These are phyloP conservation scores for Drosophila prostipennis DNA, from an alignment of 2,888 invertebrate species.

Conservation along the genomic window DNA sequence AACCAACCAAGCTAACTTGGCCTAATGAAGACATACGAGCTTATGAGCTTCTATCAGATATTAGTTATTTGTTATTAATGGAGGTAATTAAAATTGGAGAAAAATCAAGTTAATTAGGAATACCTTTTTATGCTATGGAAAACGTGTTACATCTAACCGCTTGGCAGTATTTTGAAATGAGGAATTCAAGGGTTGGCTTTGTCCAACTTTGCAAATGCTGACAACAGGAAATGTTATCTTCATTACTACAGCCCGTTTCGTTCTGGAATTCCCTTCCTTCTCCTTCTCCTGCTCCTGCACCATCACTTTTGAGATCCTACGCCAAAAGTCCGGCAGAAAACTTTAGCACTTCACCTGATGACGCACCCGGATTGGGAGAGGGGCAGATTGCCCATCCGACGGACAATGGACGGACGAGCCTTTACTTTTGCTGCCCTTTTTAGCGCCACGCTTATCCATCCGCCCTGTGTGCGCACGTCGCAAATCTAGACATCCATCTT, in stretches of 20 bases:
- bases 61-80: no score
- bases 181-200: slow-evolving; percentile 40
- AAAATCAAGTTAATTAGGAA: no score
- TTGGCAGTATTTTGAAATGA: slow-evolving; percentile 27
- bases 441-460: slow-evolving; percentile 41
- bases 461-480: slow-evolving; percentile 3
- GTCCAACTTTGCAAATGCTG: slow-evolving; percentile 65
- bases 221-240: slow-evolving; percentile 80
- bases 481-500: slow-evolving; percentile 48
- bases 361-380: slow-evolving; percentile 3
- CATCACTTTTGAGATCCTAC: neutral
- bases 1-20: neutral
- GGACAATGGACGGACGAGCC: slow-evolving; percentile 4
- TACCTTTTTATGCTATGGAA: no score
- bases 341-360: slow-evolving; percentile 38
- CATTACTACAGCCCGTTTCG: slow-evolving; percentile 73
- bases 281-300: neutral
- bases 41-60: neutral
- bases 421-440: slow-evolving; percentile 28
- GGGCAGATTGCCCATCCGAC: slow-evolving; percentile 1
- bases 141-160: neutral
- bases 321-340: slow-evolving; percentile 15
- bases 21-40: neutral
- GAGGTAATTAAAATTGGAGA: no score
- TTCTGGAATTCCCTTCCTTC: slow-evolving; percentile 1